A percentile compares a stretch with the other conserved stretches of the same genome.
phyloP scores from a whole-genome alignment of 2,113 vertebrate genomes.

The Carettochelys insculpta region DNA sequence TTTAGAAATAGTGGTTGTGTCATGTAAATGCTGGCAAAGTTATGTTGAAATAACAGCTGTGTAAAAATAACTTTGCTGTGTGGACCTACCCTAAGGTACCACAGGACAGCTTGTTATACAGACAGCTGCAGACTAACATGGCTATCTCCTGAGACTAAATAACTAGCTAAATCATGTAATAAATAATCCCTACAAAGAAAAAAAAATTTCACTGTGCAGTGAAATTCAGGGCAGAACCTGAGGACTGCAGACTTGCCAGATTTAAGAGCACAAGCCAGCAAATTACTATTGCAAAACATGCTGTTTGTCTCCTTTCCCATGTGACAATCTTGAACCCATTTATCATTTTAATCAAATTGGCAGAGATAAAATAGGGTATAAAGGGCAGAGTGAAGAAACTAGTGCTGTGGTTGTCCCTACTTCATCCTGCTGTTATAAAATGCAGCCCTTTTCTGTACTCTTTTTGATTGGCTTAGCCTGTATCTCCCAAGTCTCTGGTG shows the following conservation, averaged over 20 bases:
- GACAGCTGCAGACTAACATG: no score
- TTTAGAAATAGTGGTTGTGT: no score
- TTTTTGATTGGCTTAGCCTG: constrained; percentile 30
- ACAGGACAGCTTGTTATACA: no score
- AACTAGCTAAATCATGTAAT: neutral
- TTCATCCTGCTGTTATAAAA: neutral
- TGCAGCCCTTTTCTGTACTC: constrained; percentile 30
- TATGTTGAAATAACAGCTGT: no score
- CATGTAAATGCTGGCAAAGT: no score
- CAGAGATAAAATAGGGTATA: constrained; percentile 14
- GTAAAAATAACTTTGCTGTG: no score
- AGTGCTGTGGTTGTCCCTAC: neutral
- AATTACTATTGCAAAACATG: neutral
- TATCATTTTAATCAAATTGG: neutral
- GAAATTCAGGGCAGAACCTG: constrained; percentile 6
- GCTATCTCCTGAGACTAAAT: neutral
- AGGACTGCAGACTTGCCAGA: neutral
- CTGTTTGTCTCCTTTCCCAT: neutral
- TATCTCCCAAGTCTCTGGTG: constrained; percentile 32
- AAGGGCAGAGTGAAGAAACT: neutral
- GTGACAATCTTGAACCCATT: neutral
- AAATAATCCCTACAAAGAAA: neutral
- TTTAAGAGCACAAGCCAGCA: neutral
- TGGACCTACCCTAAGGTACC: no score
- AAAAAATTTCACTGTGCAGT: neutral